Conservation (phyloP, 2,797 vertebrate genomes). For the Cuniculus paca region DNA sequence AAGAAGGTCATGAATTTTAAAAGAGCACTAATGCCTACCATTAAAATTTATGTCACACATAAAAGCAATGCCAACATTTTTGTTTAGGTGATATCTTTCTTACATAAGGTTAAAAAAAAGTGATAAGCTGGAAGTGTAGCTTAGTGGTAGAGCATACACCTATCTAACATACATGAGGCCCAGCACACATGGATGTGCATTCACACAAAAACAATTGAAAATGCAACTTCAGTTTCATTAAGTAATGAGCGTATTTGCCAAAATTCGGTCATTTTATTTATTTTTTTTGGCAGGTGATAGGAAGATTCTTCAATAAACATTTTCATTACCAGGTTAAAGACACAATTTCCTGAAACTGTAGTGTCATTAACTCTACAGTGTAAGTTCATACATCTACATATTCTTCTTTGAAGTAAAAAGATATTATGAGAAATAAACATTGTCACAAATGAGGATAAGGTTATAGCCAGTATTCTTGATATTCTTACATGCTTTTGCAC, state of each 20-base stretch:
- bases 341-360: constrained; percentile 43
- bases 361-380: constrained; percentile 30
- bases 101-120: neutral
- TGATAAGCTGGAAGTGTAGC: neutral
- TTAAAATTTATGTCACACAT: constrained; percentile 27
- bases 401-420: neutral
- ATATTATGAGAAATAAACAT: neutral
- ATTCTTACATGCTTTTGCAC: neutral
- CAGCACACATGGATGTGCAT: too few species aligned
- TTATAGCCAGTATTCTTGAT: neutral
- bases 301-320: constrained; percentile 45
- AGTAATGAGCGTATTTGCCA: constrained; percentile 23
- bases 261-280: constrained; percentile 1
- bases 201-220: neutral
- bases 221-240: neutral
- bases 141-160: neutral
- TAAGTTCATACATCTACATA: neutral
- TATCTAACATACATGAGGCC: neutral
- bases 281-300: neutral
- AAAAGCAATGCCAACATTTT: neutral
- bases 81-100: neutral
- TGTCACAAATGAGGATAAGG: constrained; percentile 16
- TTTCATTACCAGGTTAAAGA: constrained; percentile 48
- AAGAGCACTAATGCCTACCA: neutral
- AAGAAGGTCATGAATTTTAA: neutral